Conservation (phyloP, 2,797 vertebrate genomes). For the Danio tinwini region DNA sequence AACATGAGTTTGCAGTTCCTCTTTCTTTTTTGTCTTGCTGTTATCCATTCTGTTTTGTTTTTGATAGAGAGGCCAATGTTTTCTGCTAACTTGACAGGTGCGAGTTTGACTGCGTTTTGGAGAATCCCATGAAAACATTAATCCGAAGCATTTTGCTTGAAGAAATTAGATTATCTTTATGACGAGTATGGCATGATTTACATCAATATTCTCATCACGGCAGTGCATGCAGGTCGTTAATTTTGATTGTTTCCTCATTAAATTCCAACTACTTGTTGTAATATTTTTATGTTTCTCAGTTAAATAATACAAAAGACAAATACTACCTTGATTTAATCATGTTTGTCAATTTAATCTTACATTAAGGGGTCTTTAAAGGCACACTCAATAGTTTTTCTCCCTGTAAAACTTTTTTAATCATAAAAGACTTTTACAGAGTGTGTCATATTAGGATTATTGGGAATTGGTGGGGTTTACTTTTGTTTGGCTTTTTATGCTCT, state of each 20-base stretch:
- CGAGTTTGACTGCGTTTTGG: not conserved
- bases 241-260: not conserved
- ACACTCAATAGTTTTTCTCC: too few relatives aligned
- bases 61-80: constrained; percentile 34
- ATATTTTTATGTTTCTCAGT: not conserved
- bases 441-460: not conserved
- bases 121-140: not conserved
- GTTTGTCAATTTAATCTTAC: not conserved
- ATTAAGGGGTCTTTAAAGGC: too few relatives aligned
- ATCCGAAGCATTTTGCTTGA: not conserved
- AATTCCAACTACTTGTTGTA: not conserved
- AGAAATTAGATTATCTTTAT: not conserved
- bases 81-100: not conserved
- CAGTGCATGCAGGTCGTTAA: not conserved
- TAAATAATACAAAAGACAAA: not conserved
- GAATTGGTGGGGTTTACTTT: too few relatives aligned
- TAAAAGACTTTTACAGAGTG: not conserved
- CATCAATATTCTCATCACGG: not conserved
- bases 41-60: constrained; percentile 34
- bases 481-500: not conserved
- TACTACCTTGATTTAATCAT: not conserved
- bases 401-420: not conserved
- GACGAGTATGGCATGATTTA: not conserved
- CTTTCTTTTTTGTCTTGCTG: constrained; percentile 55
- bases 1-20: constrained; percentile 66